Base-by-base conservation (phyloP, 2,888 invertebrate genomes). In the Anoplius nigerrimus region DNA sequence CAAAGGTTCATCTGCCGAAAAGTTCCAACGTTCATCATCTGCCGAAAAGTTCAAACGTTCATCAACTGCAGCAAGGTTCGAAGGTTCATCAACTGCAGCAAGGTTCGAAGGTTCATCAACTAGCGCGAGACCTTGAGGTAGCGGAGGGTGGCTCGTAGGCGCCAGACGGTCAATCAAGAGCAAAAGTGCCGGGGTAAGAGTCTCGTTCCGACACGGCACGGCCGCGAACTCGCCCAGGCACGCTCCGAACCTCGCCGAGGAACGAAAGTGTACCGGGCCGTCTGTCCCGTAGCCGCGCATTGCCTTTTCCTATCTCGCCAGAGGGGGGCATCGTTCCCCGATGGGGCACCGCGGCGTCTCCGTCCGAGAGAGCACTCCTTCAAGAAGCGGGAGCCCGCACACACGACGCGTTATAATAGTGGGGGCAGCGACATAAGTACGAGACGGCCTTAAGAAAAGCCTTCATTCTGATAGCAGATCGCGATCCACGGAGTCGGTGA, bases 361-460 rank as follows among this genome's bases (percentile, higher is more conserved):
- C 48, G 13, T 48, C 42, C 48, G 48, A 48, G 48, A 18, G 18
- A 18, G 13, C n/a, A 18, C 48, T 48, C 48, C 48, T 34, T 48
- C 48, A 48, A 48, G 48, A 18, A 48, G 48, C 48, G 54, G 63
- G 68, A 56, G 68, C 68, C 46, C 54, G 54, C 34, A 34, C 16
- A 48, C 48, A 18, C 48, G 48, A 48, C 48, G 48, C 16, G 48
- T 48, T 48, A 48, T 48, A 48, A 64, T 75, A 80, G 82, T 81
- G 87, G 88, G 87, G 86, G 81, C 78, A 75, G 75, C 76, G 79
- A 84, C 86, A 86, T 88, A 88, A 88, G 85, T 87, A 88, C 83
- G 82, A 80, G 84, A 81, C 83, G 81, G 81, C 81, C 83, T 86
- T 86, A 85, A 86, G 87, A 87, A 88, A 88, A 87, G 83, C 79